Evolutionary conservation across 2,888 invertebrate species (phyloP).

Genomic region (Pristionchus japonicus): DNA sequence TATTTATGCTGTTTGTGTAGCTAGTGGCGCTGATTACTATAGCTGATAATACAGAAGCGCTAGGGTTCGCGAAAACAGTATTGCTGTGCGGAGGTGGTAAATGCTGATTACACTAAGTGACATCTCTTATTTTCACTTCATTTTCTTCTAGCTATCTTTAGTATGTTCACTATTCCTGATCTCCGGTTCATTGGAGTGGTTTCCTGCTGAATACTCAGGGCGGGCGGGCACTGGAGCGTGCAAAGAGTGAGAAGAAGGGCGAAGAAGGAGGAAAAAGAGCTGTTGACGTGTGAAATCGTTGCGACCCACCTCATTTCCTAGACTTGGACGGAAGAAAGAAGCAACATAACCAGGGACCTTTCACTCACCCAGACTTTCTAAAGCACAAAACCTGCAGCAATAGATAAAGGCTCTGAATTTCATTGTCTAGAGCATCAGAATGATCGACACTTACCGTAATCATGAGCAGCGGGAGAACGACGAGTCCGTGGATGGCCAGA

Average conservation of each 20-base stretch:
- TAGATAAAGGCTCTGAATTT: too few species aligned
- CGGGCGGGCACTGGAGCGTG: neutral
- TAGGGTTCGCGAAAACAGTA: neutral
- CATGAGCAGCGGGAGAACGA: slow-evolving; percentile 74
- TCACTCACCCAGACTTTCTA: neutral
- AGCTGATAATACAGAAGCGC: neutral
- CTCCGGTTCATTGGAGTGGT: neutral
- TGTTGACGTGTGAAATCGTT: neutral
- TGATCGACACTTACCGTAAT: slow-evolving; percentile 53
- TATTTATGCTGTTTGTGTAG: neutral
- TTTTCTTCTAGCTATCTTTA: too few species aligned
- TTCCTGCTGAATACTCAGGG: neutral
- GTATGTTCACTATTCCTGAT: too few species aligned
- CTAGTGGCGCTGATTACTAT: neutral
- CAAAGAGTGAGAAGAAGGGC: neutral
- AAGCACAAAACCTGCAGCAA: too few species aligned
- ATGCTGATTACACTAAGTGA: too few species aligned
- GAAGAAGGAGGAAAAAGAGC: neutral
- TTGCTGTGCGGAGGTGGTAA: too few species aligned
- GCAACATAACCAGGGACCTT: too few species aligned
- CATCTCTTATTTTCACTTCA: neutral
- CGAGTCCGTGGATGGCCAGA: slow-evolving; percentile 74
- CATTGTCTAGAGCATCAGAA: too few species aligned
- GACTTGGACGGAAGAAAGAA: too few species aligned
- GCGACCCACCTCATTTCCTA: neutral